Base-by-base conservation (phyloP, 1,140 invertebrate genomes). In the Dendroctonus valens region DNA sequence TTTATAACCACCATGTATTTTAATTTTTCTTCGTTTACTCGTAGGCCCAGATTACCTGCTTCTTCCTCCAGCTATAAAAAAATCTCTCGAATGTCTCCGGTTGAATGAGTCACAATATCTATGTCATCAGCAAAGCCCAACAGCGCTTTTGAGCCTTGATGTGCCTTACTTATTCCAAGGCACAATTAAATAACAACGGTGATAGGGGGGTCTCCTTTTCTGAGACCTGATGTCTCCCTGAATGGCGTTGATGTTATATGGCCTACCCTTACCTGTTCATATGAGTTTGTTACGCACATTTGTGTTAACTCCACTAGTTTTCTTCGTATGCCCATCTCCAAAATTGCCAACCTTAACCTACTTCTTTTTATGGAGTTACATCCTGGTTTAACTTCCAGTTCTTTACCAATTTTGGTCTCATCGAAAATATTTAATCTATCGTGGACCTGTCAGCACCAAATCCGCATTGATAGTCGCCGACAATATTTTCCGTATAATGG, bases 141-240 rank as follows among this genome's bases (percentile, higher is more conserved):
- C 26, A 26, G 26, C 26, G 3, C 1, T 26, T 26, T 26, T 26
- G 26, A 26, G 26, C 26, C 26, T 26, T 26, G 26, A 26, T 26
- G 26, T 2, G 26, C 26, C 1, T 4, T 46, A 4, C 44, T 11
- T 46, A 46, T 46, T 46, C 44, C 44, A 46, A 46, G 4, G 44
- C 44, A 46, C 9, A 46, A 46, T 14, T 46, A 46, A 46, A 46
- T 51, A 51, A 15, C 50, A 51, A 51, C 3, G 50, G 50, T 51
- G 50, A 51, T 5, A 51, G n/a, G 50, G 1, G 50, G 50, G 5
- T 51, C 50, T 51, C 8, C 5, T 51, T 51, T 2, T 51, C 5
- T 51, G 5, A 51, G 3, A 3, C 5, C 50, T 51, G 50, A 26
- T 51, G 50, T 51, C 5, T 3, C 1, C 1, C 50, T 4, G 44